Base-by-base conservation (phyloP, 2,797 vertebrate species). In the Myripristis jacobus region DNA sequence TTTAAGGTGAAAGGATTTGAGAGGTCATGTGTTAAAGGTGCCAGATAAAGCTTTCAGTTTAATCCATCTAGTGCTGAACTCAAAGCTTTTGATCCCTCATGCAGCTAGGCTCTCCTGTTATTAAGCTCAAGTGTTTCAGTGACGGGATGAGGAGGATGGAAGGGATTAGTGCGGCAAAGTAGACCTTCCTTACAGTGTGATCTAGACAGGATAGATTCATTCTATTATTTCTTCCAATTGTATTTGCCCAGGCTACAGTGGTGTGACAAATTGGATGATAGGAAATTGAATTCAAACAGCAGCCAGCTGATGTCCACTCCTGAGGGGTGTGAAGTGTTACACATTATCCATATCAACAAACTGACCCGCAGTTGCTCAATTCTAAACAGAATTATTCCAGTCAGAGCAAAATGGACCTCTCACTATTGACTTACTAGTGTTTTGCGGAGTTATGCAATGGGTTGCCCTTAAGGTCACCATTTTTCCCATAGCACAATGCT, bases 221-320 rank as follows among this genome's bases (percentile, higher is more conserved):
- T 78, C 68, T 53, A 55, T 69, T 64, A 74, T 65, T 51, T 56
- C 71, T 69, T 75, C 31, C 8, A 2, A 27, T 58, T 71, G 21
- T 41, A 69, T 79, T 72, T 71, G 71, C 72, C 65, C 59, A 29
- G 53, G 66, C 64, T 27, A 18, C 22, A 69, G 68, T 2, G 19
- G 44, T 19, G 59, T 73, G 73, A 53, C 68, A 57, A 58, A 71
- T 58, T 15, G 75, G 71, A 82, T 62, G 64, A 56, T 61, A 47
- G 53, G 75, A 75, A 84, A 83, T 81, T 83, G 81, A 82, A 82
- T 69, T 71, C 75, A 68, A 73, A 79, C 46, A 70, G 67, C 52
- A 51, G 65, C 64, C 75, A 79, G 71, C 73, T 84, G 80, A 81
- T 80, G 63, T 78, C 60, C 62, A 59, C 63, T 68, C 47, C 34